Percentiles rank a stretch among this genome's conserved stretches.
phyloP scores from a whole-genome alignment of 2,888 invertebrate species.

The Suillia variegata region DNA sequence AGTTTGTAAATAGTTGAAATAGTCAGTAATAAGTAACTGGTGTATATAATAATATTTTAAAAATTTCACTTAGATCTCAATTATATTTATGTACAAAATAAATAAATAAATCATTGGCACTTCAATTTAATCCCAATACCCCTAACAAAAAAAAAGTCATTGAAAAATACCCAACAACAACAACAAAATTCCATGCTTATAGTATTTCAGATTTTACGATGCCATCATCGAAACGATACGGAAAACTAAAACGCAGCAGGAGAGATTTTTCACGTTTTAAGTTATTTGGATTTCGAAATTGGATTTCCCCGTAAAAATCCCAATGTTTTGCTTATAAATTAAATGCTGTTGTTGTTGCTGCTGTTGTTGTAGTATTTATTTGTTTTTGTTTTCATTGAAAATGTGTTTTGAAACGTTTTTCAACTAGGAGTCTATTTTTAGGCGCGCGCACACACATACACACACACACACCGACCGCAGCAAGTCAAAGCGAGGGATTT shows the following conservation, averaged over 20 bases:
- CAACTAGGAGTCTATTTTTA: no score
- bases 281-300: slow-evolving; percentile 19
- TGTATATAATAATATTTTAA: no score
- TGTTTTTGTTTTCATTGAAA: slow-evolving; percentile 46
- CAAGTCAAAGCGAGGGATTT: no score
- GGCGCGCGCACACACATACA: no score
- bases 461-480: no score
- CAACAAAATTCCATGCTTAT: slow-evolving; percentile 13
- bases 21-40: no score
- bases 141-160: slow-evolving; percentile 40
- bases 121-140: background rate
- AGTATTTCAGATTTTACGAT: slow-evolving; percentile 13
- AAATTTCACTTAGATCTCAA: no score
- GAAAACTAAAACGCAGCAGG: slow-evolving; percentile 45
- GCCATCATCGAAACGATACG: slow-evolving; percentile 17
- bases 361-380: no score
- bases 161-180: slow-evolving; percentile 40
- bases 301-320: slow-evolving; percentile 42
- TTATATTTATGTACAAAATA: no score
- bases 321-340: background rate
- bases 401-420: slow-evolving; percentile 17
- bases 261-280: slow-evolving; percentile 49
- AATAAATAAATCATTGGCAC: no score
- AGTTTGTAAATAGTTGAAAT: no score
- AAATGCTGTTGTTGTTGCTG: slow-evolving; percentile 30